These are phyloP conservation scores for Chaenogobius annularis DNA, from an alignment of 2,113 vertebrate species.

Conservation along the genomic window DNA sequence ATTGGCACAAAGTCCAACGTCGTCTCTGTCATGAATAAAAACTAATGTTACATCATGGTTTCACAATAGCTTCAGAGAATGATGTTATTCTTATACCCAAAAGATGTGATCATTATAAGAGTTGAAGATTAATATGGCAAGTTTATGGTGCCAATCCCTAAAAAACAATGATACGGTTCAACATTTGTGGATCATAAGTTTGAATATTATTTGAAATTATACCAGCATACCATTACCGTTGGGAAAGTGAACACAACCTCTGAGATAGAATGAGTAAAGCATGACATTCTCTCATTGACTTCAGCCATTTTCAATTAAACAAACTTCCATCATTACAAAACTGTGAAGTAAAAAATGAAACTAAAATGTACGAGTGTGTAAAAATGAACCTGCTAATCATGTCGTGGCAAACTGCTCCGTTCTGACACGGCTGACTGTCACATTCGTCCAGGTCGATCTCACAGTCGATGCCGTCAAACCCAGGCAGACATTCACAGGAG, in stretches of 20 bases:
- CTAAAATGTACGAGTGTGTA: background rate
- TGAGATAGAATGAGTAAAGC: too few relatives aligned
- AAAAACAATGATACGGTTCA: too few relatives aligned
- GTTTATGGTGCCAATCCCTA: too few relatives aligned
- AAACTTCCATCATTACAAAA: background rate
- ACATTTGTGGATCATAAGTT: too few relatives aligned
- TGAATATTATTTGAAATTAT: too few relatives aligned
- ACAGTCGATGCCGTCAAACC: slow-evolving; percentile 81
- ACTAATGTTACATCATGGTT: too few relatives aligned
- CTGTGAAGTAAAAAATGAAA: background rate
- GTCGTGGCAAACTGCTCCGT: slow-evolving; percentile 80
- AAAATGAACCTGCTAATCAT: slow-evolving; percentile 79
- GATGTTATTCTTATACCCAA: background rate
- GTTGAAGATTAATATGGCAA: background rate
- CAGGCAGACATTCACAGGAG: slow-evolving; percentile 81
- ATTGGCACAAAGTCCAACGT: too few relatives aligned
- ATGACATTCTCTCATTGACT: too few relatives aligned
- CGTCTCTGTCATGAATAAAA: too few relatives aligned
- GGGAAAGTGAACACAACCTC: too few relatives aligned
- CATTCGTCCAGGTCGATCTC: slow-evolving; percentile 87
- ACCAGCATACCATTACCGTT: too few relatives aligned
- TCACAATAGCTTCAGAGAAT: background rate
- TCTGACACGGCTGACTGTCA: slow-evolving; percentile 82
- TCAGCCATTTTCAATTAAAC: background rate
- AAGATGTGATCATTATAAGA: background rate